These are phyloP conservation scores for Meta bourneti DNA, from an alignment of 2,888 invertebrate species.

Conservation along the genomic window DNA sequence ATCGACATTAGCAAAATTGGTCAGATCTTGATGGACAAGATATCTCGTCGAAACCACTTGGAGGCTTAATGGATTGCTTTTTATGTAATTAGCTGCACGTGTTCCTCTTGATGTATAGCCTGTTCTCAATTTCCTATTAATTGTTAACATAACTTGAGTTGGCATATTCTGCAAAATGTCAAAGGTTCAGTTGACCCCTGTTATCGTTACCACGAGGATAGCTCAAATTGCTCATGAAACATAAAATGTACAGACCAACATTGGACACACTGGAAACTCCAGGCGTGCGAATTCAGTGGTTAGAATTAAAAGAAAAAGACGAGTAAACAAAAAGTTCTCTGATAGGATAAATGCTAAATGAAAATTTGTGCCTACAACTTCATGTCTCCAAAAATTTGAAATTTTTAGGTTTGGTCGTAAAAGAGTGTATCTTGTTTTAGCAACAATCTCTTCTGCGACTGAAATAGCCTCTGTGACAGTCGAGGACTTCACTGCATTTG, in stretches of 20 bases:
- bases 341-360: background rate
- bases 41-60: no score
- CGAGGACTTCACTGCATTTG: constrained; percentile 54
- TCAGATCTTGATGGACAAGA: no score
- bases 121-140: no score
- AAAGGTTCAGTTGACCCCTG: no score
- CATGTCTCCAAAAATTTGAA: constrained; percentile 42
- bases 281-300: background rate
- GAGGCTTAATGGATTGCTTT: no score
- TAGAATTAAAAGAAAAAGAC: background rate
- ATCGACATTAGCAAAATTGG: no score
- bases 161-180: no score
- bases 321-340: background rate
- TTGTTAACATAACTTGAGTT: no score
- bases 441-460: constrained; percentile 39
- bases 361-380: background rate
- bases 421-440: constrained; percentile 42
- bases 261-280: no score
- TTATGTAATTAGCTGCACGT: no score
- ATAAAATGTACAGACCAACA: background rate
- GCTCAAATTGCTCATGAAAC: background rate
- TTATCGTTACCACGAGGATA: no score
- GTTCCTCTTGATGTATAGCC: no score
- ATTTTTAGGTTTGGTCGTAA: background rate
- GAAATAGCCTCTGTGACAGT: constrained; percentile 59